Evolutionary conservation across 2,797 vertebrate species (phyloP).

Genomic region (Aotus griseimembra): DNA sequence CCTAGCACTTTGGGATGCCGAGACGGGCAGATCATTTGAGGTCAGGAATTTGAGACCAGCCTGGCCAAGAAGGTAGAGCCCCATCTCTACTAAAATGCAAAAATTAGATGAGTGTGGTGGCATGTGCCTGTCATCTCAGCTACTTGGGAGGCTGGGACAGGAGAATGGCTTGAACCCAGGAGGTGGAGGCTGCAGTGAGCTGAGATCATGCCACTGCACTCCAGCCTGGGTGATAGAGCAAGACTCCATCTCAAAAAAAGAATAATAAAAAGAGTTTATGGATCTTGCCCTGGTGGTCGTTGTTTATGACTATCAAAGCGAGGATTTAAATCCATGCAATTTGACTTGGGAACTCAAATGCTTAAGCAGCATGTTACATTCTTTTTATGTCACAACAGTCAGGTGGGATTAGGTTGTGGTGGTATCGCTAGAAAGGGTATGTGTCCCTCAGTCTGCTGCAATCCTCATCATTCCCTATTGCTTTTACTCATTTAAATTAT

Average conservation of each 20-base stretch:
- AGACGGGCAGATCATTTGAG: no score
- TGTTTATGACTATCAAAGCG: background rate
- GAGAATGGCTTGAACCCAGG: no score
- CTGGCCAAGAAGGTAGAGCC: no score
- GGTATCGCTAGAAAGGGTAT: rapidly evolving
- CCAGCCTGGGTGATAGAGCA: rapidly evolving
- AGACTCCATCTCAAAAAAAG: background rate
- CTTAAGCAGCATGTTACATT: rapidly evolving
- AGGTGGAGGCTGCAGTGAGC: no score
- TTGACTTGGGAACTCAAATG: background rate
- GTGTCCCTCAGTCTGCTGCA: no score
- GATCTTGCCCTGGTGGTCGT: background rate
- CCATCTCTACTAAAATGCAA: no score
- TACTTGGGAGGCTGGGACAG: no score
- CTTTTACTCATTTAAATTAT: background rate
- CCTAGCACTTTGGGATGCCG: no score
- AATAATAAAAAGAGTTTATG: background rate
- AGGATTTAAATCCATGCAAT: background rate
- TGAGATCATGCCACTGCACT: no score
- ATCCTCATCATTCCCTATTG: background rate
- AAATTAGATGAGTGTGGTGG: no score
- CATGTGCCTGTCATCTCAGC: no score
- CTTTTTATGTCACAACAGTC: rapidly evolving
- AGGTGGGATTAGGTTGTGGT: rapidly evolving
- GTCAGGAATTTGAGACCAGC: no score